Percentiles rank a stretch among this genome's conserved stretches.
These are phyloP conservation scores for Pocillopora verrucosa DNA, from an alignment of 64 coral and sea anemone genomes.

Conservation along the genomic window DNA sequence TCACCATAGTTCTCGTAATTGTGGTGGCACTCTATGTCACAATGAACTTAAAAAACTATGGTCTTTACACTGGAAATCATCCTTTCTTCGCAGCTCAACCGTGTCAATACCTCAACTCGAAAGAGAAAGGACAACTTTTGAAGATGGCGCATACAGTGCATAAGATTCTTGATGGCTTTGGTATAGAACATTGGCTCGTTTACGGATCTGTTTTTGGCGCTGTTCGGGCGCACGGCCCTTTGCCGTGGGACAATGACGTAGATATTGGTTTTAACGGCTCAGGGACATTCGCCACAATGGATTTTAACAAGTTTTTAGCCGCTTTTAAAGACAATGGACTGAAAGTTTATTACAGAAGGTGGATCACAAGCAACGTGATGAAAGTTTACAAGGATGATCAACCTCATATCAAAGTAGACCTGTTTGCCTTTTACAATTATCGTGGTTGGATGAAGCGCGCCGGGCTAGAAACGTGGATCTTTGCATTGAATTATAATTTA, in stretches of 20 bases:
- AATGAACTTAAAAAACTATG: slow-evolving; percentile 9
- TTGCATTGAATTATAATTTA: slow-evolving; percentile 4
- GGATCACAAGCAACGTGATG: slow-evolving; percentile 8
- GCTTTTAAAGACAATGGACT: slow-evolving; percentile 30
- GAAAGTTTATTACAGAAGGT: slow-evolving; percentile 1
- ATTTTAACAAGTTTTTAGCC: slow-evolving; percentile 8
- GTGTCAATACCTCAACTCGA: not conserved
- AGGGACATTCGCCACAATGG: slow-evolving; percentile 11
- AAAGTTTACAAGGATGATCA: not conserved
- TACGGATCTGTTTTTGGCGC: slow-evolving; percentile 67
- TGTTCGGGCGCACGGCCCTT: slow-evolving; percentile 5
- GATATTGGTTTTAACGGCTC: slow-evolving; percentile 60
- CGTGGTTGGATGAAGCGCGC: slow-evolving; percentile 16
- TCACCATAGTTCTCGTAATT: not conserved
- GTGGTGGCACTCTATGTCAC: not conserved
- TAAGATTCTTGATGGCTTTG: slow-evolving; percentile 38
- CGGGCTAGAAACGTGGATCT: slow-evolving; percentile 9
- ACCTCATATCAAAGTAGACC: slow-evolving; percentile 24
- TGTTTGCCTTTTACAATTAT: slow-evolving; percentile 22
- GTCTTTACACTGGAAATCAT: slow-evolving; percentile 7
- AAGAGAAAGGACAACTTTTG: slow-evolving; percentile 41
- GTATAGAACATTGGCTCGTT: slow-evolving; percentile 63
- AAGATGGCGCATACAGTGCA: slow-evolving; percentile 45
- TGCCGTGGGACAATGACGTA: slow-evolving; percentile 66
- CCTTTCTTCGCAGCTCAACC: not conserved